Conservation (phyloP, 2,888 invertebrate genomes). For the Hydrotaea cyrtoneurina region DNA sequence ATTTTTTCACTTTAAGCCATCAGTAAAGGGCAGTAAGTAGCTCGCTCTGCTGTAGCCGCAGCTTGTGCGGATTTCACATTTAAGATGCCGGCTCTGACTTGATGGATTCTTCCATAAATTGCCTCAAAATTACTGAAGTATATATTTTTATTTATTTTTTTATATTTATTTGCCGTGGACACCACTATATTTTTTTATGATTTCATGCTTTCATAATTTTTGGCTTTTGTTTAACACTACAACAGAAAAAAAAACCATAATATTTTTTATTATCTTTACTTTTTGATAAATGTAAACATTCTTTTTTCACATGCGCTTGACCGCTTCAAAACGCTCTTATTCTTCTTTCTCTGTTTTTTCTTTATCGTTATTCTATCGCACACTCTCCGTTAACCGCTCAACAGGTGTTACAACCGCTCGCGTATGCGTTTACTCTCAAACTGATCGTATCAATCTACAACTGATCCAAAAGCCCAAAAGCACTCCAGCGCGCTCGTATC, state of each 20-base stretch:
- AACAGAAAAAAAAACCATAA: not conserved
- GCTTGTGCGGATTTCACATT: slow-evolving; percentile 31
- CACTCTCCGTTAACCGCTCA: slow-evolving; percentile 59
- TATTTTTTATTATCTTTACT: slow-evolving; percentile 18
- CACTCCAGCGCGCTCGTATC: slow-evolving; percentile 20
- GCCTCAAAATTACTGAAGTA: not conserved
- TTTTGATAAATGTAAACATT: slow-evolving; percentile 24
- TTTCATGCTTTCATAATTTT: slow-evolving; percentile 15
- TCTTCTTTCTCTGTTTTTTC: slow-evolving; percentile 32
- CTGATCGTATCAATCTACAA: slow-evolving; percentile 72
- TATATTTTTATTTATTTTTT: slow-evolving; percentile 27
- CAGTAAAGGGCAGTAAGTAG: not conserved
- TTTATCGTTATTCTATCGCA: not conserved
- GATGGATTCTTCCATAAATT: slow-evolving; percentile 34
- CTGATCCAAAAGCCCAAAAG: slow-evolving; percentile 53
- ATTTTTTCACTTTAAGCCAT: slow-evolving; percentile 22
- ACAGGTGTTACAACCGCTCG: slow-evolving; percentile 79
- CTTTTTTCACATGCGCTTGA: slow-evolving; percentile 5
- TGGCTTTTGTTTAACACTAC: not conserved
- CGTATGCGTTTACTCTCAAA: slow-evolving; percentile 79
- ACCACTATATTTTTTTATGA: slow-evolving; percentile 3
- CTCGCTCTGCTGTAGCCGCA: not conserved
- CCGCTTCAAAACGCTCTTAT: slow-evolving; percentile 15
- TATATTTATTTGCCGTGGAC: too few species aligned
- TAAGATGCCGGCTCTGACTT: slow-evolving; percentile 32